Evolutionary conservation across 2,113 vertebrate species (phyloP).

Genomic region (Oxyruncus cristatus): DNA sequence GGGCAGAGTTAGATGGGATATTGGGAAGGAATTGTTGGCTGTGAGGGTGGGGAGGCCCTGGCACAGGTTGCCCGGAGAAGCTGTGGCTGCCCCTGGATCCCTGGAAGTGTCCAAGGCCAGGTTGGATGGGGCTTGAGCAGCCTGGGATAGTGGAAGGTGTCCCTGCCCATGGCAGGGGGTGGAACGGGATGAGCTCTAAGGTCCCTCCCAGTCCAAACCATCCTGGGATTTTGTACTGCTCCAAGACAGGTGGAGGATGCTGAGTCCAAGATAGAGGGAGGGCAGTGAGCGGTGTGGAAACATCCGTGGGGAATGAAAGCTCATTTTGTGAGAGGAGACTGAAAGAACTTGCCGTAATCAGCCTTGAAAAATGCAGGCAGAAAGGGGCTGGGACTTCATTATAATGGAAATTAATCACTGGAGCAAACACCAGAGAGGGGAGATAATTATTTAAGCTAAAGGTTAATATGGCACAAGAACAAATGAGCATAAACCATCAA

Average conservation of each 20-base stretch:
- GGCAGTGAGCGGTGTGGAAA: neutral
- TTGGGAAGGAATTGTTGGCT: neutral
- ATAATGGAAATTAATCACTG: neutral
- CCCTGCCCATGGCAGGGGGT: rapidly evolving
- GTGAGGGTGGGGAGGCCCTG: rapidly evolving
- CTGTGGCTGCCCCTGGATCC: neutral
- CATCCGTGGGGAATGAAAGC: neutral
- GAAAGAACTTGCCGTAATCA: neutral
- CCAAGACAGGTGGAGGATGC: rapidly evolving
- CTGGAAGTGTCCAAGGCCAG: rapidly evolving
- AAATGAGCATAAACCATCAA: neutral
- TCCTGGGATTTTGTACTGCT: neutral
- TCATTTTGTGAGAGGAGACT: neutral
- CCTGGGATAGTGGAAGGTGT: rapidly evolving
- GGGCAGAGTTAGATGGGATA: neutral
- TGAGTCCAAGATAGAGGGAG: neutral
- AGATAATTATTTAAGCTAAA: slow-evolving; percentile 8
- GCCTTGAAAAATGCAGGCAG: neutral
- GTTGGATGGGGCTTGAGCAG: rapidly evolving
- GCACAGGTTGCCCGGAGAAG: neutral
- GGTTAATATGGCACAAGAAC: neutral
- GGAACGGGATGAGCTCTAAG: rapidly evolving
- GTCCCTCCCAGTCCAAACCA: too few species aligned
- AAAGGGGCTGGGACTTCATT: neutral
- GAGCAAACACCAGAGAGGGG: neutral